phyloP scores from a whole-genome alignment of 1,140 invertebrate species.

The Paraescarpia echinospica region DNA sequence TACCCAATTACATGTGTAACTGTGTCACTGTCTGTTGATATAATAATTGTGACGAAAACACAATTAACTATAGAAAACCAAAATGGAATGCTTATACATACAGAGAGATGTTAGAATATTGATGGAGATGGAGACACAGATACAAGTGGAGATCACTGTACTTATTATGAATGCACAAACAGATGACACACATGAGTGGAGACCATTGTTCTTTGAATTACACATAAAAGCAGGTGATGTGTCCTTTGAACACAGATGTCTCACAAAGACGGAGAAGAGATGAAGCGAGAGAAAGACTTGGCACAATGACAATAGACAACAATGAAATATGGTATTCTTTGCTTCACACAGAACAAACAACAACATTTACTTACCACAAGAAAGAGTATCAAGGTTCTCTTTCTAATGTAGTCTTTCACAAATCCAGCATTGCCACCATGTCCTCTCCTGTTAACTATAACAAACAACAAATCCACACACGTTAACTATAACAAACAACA shows the following conservation, averaged over 20 bases:
- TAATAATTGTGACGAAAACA: too few species aligned
- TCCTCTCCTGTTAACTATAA: conserved; percentile 20
- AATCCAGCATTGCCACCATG: conserved; percentile 30
- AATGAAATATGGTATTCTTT: too few species aligned
- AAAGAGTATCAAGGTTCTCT: conserved; percentile 90
- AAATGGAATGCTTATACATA: background rate
- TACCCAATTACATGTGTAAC: too few species aligned
- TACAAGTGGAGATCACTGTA: background rate
- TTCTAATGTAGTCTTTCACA: conserved; percentile 82
- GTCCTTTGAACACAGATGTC: too few species aligned
- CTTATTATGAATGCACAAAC: background rate
- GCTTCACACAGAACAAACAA: too few species aligned
- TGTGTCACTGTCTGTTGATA: too few species aligned
- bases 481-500: background rate
- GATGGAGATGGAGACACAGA: background rate
- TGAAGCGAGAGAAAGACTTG: too few species aligned
- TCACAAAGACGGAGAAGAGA: too few species aligned
- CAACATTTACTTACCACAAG: conserved; percentile 64
- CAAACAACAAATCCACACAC: conserved; percentile 10
- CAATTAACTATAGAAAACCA: background rate
- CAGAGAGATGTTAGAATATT: conserved; percentile 19
- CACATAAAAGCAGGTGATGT: background rate
- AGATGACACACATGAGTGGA: background rate
- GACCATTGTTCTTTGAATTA: background rate
- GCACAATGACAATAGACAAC: too few species aligned